Conservation (phyloP, 1,140 invertebrate genomes). For the Calliopsis andreniformis region DNA sequence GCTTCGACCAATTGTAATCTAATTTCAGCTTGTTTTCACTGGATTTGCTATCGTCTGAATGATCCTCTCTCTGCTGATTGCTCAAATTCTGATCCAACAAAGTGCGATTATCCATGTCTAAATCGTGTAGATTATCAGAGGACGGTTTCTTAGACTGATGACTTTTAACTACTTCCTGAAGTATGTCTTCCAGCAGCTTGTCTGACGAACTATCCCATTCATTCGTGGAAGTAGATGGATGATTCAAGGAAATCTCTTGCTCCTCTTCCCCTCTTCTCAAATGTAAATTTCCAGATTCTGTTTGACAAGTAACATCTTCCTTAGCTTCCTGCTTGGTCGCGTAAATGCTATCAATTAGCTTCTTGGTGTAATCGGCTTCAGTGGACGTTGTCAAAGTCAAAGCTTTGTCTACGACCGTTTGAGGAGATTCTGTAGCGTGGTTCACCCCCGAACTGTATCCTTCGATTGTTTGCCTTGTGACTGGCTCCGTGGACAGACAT, state of each 20-base stretch:
- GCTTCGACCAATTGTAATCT: constrained; percentile 39
- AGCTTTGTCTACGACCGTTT: background rate
- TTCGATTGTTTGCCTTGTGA: no score
- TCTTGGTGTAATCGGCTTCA: background rate
- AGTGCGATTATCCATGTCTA: background rate
- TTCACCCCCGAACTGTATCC: background rate
- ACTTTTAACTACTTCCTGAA: background rate
- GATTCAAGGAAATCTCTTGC: background rate
- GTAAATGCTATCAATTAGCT: background rate
- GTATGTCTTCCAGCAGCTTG: background rate
- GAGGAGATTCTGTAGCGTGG: background rate
- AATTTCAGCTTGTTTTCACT: constrained; percentile 14
- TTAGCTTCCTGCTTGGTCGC: background rate
- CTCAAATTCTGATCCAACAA: background rate
- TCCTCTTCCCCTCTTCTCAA: no score
- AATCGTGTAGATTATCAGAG: no score
- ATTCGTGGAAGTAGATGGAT: background rate
- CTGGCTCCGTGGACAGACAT: background rate
- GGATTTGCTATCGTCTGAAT: background rate
- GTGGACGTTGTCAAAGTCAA: background rate
- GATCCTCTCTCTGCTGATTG: background rate
- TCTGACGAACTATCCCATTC: background rate
- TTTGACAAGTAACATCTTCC: no score
- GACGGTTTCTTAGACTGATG: background rate
- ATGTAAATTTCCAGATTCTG: no score